Evolutionary conservation across 92 coral and sea anemone genomes (phyloP), one percentile per base, ranked within the genome.

Genomic region (Epizoanthus scotinus): DNA sequence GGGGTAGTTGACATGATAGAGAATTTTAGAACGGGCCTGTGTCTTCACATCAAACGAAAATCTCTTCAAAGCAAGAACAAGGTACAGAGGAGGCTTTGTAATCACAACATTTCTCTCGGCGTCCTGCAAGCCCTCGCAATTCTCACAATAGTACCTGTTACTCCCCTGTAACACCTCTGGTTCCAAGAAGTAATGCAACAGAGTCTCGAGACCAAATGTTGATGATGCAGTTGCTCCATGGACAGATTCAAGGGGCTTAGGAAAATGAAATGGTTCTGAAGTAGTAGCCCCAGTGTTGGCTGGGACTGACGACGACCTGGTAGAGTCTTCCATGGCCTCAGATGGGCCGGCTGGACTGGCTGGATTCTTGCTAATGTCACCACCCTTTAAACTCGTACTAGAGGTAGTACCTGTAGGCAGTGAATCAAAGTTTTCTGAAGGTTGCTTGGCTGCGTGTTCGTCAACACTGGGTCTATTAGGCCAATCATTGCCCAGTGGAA

Each of bases 101-200:
- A 95, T 93, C 47, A 88, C 89, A 22, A 95, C 98, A 40, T 91
- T 90, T 13, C 99, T 91, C 56, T 95, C 99, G 2, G 96, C 99
- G 38, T 93, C 99, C 81, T 93, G 98, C 26, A 91, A 73, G 50
- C 95, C 86, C 60, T 90, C 89, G 58, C 99, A 95, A 63, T 86
- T 90, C 65, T 95, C 98, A 54, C 99, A 95, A 73, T 88, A 92
- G 68, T 95, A 95, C 77, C 90, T 93, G 67, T 95, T 95, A 9
- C 93, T 85, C 5, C 99, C 99, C 63, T 91, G 79, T 5, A 95
- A 85, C 82, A 87, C 78, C 67, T 95, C 99, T 8, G 99, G 94
- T 73, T 93, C 93, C 82, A 95, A 91, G 81, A 95, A 95, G 65
- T 89, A 93, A 71, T 92, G 94, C 56, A 95, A 65, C 85, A 95